Percentiles rank a stretch among this genome's conserved stretches.
phyloP scores from a whole-genome alignment of 2,888 invertebrate genomes.

The Exephanes ischioxanthus region DNA sequence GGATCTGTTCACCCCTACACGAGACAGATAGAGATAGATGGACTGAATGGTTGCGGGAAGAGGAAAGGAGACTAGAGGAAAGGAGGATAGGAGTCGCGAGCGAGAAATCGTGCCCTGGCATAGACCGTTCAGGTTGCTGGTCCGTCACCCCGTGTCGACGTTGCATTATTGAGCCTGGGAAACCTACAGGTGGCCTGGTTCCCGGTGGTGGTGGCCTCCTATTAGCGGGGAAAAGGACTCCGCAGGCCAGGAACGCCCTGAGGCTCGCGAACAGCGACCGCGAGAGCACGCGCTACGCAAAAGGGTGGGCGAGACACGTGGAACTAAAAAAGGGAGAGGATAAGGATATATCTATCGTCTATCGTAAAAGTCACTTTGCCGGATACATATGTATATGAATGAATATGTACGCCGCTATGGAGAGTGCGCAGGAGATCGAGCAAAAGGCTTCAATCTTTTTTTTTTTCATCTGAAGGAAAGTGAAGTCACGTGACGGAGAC shows the following conservation, averaged over 20 bases:
- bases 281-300: slow-evolving; percentile 31
- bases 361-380: slow-evolving; percentile 67
- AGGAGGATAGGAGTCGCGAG: slow-evolving; percentile 38
- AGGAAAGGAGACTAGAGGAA: slow-evolving; percentile 6
- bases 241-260: slow-evolving; percentile 69
- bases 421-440: slow-evolving; percentile 3
- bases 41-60: slow-evolving; percentile 8
- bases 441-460: background rate
- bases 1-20: slow-evolving; percentile 48
- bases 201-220: slow-evolving; percentile 70
- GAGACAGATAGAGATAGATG: background rate
- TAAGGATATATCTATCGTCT: slow-evolving; percentile 42
- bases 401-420: background rate
- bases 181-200: slow-evolving; percentile 81
- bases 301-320: slow-evolving; percentile 45
- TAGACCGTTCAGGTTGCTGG: slow-evolving; percentile 64
- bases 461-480: background rate
- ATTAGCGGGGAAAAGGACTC: slow-evolving; percentile 70
- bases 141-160: slow-evolving; percentile 70
- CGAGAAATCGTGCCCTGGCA: slow-evolving; percentile 48
- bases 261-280: slow-evolving; percentile 61
- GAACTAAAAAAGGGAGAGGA: slow-evolving; percentile 34
- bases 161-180: slow-evolving; percentile 84
- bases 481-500: too few relatives aligned
- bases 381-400: slow-evolving; percentile 7